Evolutionary conservation across 2,888 invertebrate species (phyloP), one percentile per base, ranked within the genome.

Genomic region (Lithophane ornitopus): DNA sequence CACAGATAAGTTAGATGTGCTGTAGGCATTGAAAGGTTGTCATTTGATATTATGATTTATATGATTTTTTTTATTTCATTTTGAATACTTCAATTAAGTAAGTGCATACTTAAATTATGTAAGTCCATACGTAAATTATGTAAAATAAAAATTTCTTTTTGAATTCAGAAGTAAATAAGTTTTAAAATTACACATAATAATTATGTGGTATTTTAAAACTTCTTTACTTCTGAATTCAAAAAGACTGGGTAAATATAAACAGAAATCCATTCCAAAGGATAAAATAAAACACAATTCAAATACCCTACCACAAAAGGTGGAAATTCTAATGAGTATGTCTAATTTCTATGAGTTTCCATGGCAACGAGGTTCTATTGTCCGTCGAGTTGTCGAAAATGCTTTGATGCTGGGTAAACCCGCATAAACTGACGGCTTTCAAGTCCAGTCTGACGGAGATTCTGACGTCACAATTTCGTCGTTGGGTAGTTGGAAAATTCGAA

Each of bases 341-440:
- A 70, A 73, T 73, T 81, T 68, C 22, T 70, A 73, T 61, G 66
- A 34, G 65, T 84, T 79, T 49, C 81, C 56, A 74, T 79, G 34
- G 71, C 66, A 71, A 74, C 59, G 74, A 28, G 67, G 14, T 62
- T 67, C 81, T 62, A 86, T 87, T 87, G 87, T 88, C 66, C 41
- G 26, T 49, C 8, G 67, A 76, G 69, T 81, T 71, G 70, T 84
- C 71, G 68, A 75, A 80, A 71, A 63, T 62, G 85, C 87, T 86
- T 87, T 84, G 84, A 87, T 63, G 58, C 34, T 69, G 52, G 12
- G 58, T 62, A 80, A n/a, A 58, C 82, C 84, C 86, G 80, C 76
- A 82, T 83, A 34, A 74, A 74, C 67, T 73, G 76, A 67, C n/a
- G n/a, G 81, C 68, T 68, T 70, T 77, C 56, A 76, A 52, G 68